Percentiles rank a stretch among this genome's conserved stretches.
Evolutionary conservation across 37 sponge, comb jelly and placozoan genomes (phyloP).

Genomic region (Agelas oroides): DNA sequence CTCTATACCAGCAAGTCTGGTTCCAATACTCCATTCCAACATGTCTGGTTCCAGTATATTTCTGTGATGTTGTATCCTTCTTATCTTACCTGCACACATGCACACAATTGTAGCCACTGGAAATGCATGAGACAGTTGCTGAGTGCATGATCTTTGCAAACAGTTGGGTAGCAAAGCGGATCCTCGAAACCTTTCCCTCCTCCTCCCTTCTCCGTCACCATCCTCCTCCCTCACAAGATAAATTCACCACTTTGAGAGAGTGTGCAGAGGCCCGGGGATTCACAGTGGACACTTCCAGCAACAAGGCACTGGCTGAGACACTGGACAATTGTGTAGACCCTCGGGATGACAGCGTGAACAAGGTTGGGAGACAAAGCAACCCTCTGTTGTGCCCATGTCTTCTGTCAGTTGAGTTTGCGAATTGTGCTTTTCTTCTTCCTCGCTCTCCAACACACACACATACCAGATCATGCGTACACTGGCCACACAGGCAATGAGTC

Average conservation of each 20-base stretch:
- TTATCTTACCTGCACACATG: neutral
- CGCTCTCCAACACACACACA: neutral
- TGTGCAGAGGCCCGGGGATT: conserved; percentile 47
- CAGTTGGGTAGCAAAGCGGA: conserved; percentile 79
- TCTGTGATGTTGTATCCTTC: neutral
- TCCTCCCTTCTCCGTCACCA: conserved; percentile 57
- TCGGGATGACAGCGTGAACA: conserved; percentile 57
- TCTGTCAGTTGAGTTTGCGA: too few relatives aligned
- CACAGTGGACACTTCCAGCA: conserved; percentile 39
- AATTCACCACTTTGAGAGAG: conserved; percentile 27
- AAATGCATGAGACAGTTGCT: conserved; percentile 77
- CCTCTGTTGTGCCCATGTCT: neutral
- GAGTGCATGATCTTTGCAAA: conserved; percentile 92
- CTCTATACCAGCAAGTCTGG: neutral
- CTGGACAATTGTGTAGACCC: conserved; percentile 55
- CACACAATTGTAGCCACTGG: conserved; percentile 45
- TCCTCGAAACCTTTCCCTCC: conserved; percentile 56
- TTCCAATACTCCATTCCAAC: too few relatives aligned
- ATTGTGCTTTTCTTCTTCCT: too few relatives aligned
- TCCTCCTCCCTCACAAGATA: conserved; percentile 28
- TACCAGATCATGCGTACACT: conserved; percentile 60
- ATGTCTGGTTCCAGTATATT: neutral
- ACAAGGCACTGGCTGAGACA: conserved; percentile 66
- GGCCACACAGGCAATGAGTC: conserved; percentile 71
- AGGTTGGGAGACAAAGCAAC: conserved; percentile 29